Conservation (phyloP, 2,888 invertebrate species). For the Synanthedon tipuliformis region DNA sequence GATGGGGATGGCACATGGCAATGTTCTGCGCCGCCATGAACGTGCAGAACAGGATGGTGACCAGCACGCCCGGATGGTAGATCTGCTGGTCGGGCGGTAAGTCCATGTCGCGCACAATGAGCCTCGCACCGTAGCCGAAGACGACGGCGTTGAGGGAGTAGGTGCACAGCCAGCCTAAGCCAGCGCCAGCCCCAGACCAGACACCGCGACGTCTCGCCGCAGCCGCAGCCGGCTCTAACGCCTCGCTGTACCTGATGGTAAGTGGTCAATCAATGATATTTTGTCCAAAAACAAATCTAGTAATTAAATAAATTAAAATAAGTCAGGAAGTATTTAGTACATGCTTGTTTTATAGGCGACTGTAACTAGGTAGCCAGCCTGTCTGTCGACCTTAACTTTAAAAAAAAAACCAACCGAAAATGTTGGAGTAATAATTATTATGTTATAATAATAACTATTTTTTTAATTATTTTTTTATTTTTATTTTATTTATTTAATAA, state of each 20-base stretch:
- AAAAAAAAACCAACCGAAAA: no score
- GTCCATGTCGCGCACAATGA: constrained; percentile 74
- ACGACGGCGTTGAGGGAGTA: constrained; percentile 79
- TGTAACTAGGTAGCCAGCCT: no score
- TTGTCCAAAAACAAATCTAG: no score
- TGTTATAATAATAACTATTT: no score
- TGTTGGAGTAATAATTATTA: no score
- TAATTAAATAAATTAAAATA: no score
- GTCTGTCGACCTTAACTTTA: no score
- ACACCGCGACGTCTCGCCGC: constrained; percentile 72
- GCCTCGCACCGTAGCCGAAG: constrained; percentile 80
- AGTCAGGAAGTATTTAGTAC: no score
- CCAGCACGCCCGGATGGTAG: constrained; percentile 77
- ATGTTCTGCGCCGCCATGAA: constrained; percentile 82
- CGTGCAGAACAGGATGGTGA: constrained; percentile 80
- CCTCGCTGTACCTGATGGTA: constrained; percentile 44
- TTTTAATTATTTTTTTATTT: no score
- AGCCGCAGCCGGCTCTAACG: constrained; percentile 64
- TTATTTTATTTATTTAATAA: no score
- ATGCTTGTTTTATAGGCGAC: no score
- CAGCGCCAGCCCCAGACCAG: constrained; percentile 76
- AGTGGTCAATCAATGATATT: no score
- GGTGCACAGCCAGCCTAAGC: constrained; percentile 79
- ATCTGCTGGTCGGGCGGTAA: constrained; percentile 64
- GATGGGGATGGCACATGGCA: constrained; percentile 79